Evolutionary conservation across 2,888 invertebrate species (phyloP).

Genomic region (Hirtodrosophila trivittata): DNA sequence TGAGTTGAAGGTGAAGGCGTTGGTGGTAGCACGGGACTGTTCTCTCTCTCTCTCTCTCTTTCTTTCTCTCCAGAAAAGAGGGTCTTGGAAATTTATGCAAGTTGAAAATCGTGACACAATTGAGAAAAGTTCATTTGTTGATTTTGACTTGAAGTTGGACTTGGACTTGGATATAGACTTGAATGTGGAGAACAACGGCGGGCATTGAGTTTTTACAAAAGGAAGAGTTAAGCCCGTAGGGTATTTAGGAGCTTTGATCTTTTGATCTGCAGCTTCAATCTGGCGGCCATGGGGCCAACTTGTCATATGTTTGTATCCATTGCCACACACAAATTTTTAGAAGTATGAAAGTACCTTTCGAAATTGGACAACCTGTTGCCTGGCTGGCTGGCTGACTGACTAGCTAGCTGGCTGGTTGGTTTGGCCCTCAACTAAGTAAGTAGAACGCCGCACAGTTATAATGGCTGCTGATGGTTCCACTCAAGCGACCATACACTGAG

Average conservation of each 20-base stretch:
- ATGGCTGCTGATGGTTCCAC: slow-evolving; percentile 59
- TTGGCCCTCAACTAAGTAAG: slow-evolving; percentile 45
- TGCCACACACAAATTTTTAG: slow-evolving; percentile 27
- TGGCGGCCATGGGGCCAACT: slow-evolving; percentile 29
- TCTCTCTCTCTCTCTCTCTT: slow-evolving; percentile 12
- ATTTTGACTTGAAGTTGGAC: slow-evolving; percentile 46
- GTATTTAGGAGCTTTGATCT: slow-evolving; percentile 38
- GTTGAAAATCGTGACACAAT: slow-evolving; percentile 79
- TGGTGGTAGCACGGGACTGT: too few species aligned
- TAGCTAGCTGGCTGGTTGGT: too few species aligned
- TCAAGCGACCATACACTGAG: slow-evolving; percentile 47
- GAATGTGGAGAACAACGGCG: neutral
- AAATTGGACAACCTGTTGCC: slow-evolving; percentile 58
- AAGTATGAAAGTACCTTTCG: slow-evolving; percentile 39
- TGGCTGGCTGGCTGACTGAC: too few species aligned
- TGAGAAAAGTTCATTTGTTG: slow-evolving; percentile 69
- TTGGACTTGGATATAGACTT: too few species aligned
- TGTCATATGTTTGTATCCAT: slow-evolving; percentile 44
- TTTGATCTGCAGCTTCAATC: slow-evolving; percentile 36
- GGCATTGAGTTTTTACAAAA: neutral
- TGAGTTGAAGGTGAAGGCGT: too few species aligned
- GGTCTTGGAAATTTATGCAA: slow-evolving; percentile 70
- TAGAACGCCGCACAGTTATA: slow-evolving; percentile 57
- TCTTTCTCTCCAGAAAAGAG: slow-evolving; percentile 5
- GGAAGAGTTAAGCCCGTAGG: slow-evolving; percentile 4